Base-by-base conservation (phyloP, 2,888 invertebrate species). In the Sepioteuthis lessoniana region DNA sequence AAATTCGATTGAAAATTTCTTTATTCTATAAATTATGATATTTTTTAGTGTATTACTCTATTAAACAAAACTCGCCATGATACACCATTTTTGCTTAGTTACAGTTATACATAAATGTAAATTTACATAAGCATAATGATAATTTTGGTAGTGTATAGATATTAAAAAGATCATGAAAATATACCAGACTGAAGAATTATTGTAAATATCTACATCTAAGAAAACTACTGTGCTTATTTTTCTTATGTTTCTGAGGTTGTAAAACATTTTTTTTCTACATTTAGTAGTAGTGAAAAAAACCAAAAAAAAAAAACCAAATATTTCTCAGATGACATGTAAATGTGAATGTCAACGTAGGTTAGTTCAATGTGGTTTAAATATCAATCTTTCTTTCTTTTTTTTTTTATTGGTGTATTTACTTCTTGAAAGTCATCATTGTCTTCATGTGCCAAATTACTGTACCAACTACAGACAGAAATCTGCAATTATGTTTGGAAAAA, bases 181-280 rank as follows among this genome's bases (percentile, higher is more conserved):
- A 76, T 31, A 31, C 28, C 31, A 76, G 16, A n/a, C n/a, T 76
- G 76, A 76, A 76, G 76, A 35, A 76, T 76, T n/a, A 13, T 76
- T 76, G 76, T 76, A n/a, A 76, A n/a, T 76, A 76, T 76, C 76
- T 76, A 76, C 76, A n/a, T n/a, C 76, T 76, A 76, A 76, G 76
- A 76, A 76, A 76, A 76, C 76, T 31, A 60, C 28, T 25, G 55
- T 55, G 55, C 55, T 55, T 55, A 55, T 76, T 76, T 76, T 19
- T 76, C 4, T 76, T 76, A n/a, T 76, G n/a, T 76, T 76, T 76
- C 76, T n/a, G 76, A 76, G 25, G n/a, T 76, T 76, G 76, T n/a
- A 25, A 55, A 55, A 55, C 55, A 7, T 55, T 55, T 55, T 55
- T 55, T 16, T 25, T 25, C 55, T 55, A 55, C 25, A 7, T 21